Evolutionary conservation across 1,140 invertebrate genomes (phyloP), one percentile per base, ranked within the genome.

Genomic region (Bilobella aurantiaca): DNA sequence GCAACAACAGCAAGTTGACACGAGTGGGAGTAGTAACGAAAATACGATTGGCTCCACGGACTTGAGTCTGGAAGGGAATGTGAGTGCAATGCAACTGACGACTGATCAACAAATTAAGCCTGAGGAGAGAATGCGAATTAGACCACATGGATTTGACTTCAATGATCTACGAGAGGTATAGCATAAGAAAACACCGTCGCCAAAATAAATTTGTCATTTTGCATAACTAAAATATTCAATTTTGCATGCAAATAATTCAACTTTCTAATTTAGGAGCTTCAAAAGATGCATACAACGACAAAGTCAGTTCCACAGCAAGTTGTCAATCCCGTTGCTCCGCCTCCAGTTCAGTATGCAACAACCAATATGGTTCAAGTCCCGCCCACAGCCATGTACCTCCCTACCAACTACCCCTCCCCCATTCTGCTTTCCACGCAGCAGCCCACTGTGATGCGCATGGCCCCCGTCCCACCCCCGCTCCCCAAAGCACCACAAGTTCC

Each of bases 1-100:
- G 28, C 60, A 67, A 16, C 46, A 63, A 31, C 32, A 63, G 28
- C 56, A 68, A 53, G 49, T 53, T 12, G 49, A 53, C 23, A 53
- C 49, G 49, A 53, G 49, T 23, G n/a, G 37, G 8, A 53, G 49
- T 53, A 53, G 49, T 23, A 53, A 23, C 25, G 49, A 53, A 23
- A 53, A 53, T 23, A 53, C 49, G 21, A 53, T 53, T 53, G 49
- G 49, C 14, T 53, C 49, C 3, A 23, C 23, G 14, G 49, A 53
- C 25, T 5, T 5, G 5, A 8, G 8, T 23, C 25, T 53, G 23
- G 49, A 53, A 5, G 49, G 8, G 14, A 53, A 42, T 18, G 34
- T 23, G 25, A 53, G 49, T 53, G 14, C 23, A 53, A 12, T 12
- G 37, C 37, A n/a, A n/a, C n/a, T n/a, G n/a, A n/a, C n/a, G n/a